Base-by-base conservation (phyloP, 1,140 invertebrate species). In the Harlomillsia oculata region DNA sequence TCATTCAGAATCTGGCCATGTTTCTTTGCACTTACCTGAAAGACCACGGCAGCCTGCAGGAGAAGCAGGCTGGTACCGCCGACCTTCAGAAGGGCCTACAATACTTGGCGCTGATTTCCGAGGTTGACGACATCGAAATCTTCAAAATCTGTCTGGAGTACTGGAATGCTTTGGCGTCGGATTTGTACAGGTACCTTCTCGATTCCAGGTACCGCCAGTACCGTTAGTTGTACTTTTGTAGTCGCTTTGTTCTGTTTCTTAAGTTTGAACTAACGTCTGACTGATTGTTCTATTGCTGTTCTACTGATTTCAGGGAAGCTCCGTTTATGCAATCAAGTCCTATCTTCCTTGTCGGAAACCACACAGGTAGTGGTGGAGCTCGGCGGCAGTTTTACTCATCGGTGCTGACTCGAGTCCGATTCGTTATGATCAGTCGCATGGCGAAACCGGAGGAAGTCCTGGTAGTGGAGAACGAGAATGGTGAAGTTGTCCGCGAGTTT, bases 401-500 rank as follows among this genome's bases (percentile, higher is more conserved):
- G 58, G 82, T 92, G 50, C 73, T 96, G 36, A 60, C 66, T 26
- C 56, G 81, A 72, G 85, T 99, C 14, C 78, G 97, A n/a, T 88
- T 89, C 65, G 94, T 97, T 21, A 99, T 99, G 94, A 99, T 99
- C 50, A 94, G 89, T 39, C 81, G 95, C 65, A 99, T 99, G 97
- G 97, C 96, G 1, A 99, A 98, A 72, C 97, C 97, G 0, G 97
- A 99, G 74, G 97, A 99, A 77, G 97, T 99, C 5, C 77, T 99
- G n/a, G 93, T 99, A 50, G 96, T 99, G n/a, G 96, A 99, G 74
- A 99, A 99, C 78, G 97, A 99, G 72, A 97, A 99, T 74, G 97
- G 97, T 25, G 97, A 99, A 76, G 95, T 99, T 49, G 95, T 99
- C 2, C 75, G 97, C 44, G 97, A 99, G 73, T 97, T 99, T 70